phyloP scores from a whole-genome alignment of 2,888 invertebrate species.

The Rhagium mordax region DNA sequence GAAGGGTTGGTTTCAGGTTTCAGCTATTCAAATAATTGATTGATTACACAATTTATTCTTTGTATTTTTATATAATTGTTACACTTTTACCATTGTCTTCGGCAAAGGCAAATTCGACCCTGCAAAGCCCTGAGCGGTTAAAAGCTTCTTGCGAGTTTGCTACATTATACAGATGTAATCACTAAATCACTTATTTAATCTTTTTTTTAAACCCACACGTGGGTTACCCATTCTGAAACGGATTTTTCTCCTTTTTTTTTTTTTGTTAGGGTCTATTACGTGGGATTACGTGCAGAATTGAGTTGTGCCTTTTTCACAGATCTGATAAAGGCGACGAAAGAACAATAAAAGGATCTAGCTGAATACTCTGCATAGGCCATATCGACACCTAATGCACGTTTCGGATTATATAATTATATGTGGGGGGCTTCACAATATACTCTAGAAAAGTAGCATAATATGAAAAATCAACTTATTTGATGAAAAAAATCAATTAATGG shows the following conservation, averaged over 20 bases:
- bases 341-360: not conserved
- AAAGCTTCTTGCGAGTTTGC: slow-evolving; percentile 9
- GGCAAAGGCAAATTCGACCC: not conserved
- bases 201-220: slow-evolving; percentile 28
- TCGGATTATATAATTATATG: not conserved
- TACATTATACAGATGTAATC: slow-evolving; percentile 18
- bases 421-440: no score
- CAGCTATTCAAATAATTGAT: no score
- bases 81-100: no score
- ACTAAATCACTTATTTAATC: slow-evolving; percentile 25
- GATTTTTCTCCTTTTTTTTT: slow-evolving; percentile 21
- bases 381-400: not conserved
- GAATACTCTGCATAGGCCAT: not conserved
- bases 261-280: slow-evolving; percentile 10
- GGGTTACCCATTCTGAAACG: slow-evolving; percentile 5
- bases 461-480: no score
- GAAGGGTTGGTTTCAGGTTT: slow-evolving; percentile 3
- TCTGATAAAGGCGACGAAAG: slow-evolving; percentile 16
- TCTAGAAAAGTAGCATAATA: no score
- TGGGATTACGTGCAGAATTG: slow-evolving; percentile 25
- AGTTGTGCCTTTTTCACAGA: slow-evolving; percentile 23
- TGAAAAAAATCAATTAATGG: no score
- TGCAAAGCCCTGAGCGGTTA: not conserved
- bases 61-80: no score
- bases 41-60: no score